Evolutionary conservation across 2,888 invertebrate genomes (phyloP), one percentile per base, ranked within the genome.

Genomic region (Ophioninae sp.): DNA sequence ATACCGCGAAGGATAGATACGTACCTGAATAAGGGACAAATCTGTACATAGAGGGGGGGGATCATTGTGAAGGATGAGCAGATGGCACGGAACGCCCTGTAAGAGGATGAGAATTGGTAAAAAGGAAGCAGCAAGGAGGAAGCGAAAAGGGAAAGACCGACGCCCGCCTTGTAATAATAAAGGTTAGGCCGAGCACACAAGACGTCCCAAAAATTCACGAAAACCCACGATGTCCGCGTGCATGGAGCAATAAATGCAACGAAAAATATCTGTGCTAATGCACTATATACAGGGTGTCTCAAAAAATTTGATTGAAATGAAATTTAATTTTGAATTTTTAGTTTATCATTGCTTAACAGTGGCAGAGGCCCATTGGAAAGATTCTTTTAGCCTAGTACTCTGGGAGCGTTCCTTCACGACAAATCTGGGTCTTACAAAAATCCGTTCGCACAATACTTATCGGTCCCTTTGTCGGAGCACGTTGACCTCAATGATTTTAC

Each of bases 41-140:
- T 71, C 1, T 17, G 56, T 58, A 71, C 65, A 79, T 5, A 72
- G 56, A 78, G 51, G 64, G n/a, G n/a, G 17, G 30, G 23, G 30
- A 44, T 39, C 74, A 72, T 84, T 78, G 75, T 75, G 64, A 65
- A 65, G 63, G 67, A 75, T 58, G 78, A 79, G 84, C 84, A 84
- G 84, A 84, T 84, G 84, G 65, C 61, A 72, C 78, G 78, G 68
- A 44, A 63, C 37, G 61, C 20, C 63, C 56, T 61, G 59, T 41
- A n/a, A 39, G 44, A 69, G 72, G 63, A 22, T 64, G 77, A 78
- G 71, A 41, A 64, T 79, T 82, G 23, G 63, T 41, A 37, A 74
- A 68, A 81, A 83, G 72, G 51, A 74, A 64, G 20, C 51, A 74
- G 59, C 51, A 37, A 7, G 6, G 22, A 17, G 61, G 22, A 61